Conservation (phyloP, 2,797 vertebrate species). For the Pangasius sanitwongsei region DNA sequence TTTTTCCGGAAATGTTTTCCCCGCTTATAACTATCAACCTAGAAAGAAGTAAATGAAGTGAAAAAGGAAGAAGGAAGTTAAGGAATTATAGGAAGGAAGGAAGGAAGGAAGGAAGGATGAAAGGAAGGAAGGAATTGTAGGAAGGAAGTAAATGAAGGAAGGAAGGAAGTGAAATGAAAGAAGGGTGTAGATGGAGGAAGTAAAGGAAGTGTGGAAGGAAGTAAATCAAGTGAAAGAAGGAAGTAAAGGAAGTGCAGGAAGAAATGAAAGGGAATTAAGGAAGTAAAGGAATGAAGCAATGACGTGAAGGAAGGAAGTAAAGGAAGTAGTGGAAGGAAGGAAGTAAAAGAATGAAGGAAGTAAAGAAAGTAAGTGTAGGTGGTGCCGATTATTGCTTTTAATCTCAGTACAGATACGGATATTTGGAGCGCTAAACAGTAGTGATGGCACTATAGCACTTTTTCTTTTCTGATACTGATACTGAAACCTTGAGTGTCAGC, state of each 20-base stretch:
- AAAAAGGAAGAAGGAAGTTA: background rate
- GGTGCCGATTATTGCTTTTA: background rate
- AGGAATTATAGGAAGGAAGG: background rate
- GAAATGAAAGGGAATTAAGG: background rate
- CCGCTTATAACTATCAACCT: background rate
- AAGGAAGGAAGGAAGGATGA: background rate
- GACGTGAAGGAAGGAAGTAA: background rate
- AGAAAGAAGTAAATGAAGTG: background rate
- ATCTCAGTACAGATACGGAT: background rate
- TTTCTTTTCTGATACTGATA: background rate
- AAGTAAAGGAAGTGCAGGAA: background rate
- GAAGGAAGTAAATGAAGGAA: background rate
- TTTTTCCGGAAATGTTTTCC: background rate
- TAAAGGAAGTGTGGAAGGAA: background rate
- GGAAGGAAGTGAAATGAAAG: background rate
- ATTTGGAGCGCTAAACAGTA: background rate
- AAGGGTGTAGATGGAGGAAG: background rate
- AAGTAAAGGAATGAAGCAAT: background rate
- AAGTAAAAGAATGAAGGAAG: background rate
- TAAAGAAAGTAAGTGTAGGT: background rate
- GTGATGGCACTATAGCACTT: background rate
- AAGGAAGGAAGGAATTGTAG: background rate
- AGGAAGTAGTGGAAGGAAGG: background rate
- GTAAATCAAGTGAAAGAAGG: background rate
- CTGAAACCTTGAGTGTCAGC: background rate